Evolutionary conservation across 2,113 vertebrate species (phyloP).

Genomic region (Lasiurus borealis): DNA sequence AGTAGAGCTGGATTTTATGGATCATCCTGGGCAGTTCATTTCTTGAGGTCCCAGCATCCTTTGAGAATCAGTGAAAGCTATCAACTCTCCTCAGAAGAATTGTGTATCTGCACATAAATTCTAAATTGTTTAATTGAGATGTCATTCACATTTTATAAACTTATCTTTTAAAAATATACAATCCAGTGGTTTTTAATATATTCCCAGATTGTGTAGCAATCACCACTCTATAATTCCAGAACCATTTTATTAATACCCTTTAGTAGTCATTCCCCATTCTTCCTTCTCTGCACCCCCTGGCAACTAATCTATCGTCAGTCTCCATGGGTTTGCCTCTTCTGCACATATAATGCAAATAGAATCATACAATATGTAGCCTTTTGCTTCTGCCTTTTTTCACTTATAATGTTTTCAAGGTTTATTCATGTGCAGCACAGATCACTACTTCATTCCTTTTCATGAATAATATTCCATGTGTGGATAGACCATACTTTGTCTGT

Average conservation of each 20-base stretch:
- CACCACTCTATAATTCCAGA: neutral
- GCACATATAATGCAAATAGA: slow-evolving; percentile 3
- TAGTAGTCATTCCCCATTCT: neutral
- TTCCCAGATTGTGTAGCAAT: neutral
- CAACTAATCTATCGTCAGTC: neutral
- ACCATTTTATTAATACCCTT: neutral
- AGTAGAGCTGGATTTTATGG: neutral
- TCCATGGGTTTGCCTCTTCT: neutral
- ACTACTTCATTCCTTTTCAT: neutral
- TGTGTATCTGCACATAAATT: neutral
- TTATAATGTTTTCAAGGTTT: neutral
- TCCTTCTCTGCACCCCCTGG: neutral
- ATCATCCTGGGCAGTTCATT: neutral
- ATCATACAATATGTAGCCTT: neutral
- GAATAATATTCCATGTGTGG: neutral
- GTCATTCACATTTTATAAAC: neutral
- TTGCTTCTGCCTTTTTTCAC: neutral
- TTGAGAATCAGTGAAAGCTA: neutral
- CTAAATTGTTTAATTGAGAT: neutral
- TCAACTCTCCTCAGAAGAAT: neutral
- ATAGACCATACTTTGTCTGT: neutral
- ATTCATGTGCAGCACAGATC: neutral
- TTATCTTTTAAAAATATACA: neutral
- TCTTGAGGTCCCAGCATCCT: neutral
- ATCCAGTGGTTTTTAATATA: neutral